Evolutionary conservation across 1,140 invertebrate genomes (phyloP).

Genomic region (Pseudobourletiella spinata): DNA sequence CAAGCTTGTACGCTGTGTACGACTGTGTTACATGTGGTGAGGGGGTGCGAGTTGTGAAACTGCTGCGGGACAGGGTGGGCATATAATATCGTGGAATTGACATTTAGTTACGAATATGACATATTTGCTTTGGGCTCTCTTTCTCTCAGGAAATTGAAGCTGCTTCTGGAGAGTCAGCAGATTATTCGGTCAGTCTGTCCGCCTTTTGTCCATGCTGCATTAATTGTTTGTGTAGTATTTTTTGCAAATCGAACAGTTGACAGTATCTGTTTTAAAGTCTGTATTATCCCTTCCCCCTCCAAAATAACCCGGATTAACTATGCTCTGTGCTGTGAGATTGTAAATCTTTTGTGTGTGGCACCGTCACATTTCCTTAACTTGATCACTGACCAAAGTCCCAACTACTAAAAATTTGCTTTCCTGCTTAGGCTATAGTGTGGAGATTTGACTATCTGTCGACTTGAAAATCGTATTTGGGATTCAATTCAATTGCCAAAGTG

Average conservation of each 20-base stretch:
- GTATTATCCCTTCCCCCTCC: background rate
- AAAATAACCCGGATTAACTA: background rate
- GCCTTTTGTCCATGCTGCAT: background rate
- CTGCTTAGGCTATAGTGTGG: no score
- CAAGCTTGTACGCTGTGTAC: background rate
- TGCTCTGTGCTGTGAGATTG: background rate
- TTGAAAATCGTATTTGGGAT: no score
- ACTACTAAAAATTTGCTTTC: no score
- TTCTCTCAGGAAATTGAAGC: slow-evolving; percentile 36
- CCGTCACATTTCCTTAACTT: background rate
- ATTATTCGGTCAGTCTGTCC: slow-evolving; percentile 34
- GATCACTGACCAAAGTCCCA: background rate
- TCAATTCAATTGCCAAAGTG: no score
- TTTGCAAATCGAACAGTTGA: no score
- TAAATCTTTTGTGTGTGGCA: background rate
- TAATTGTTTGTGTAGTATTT: no score
- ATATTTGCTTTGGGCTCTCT: slow-evolving; percentile 23
- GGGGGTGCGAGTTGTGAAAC: no score
- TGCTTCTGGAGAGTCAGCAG: slow-evolving; percentile 37
- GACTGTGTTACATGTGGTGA: no score
- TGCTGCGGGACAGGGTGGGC: no score
- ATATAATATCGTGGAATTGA: no score
- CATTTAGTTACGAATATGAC: no score
- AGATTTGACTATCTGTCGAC: no score
- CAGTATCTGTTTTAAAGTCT: background rate